These are phyloP conservation scores for Oncorhynchus gorbuscha DNA, from an alignment of 2,113 vertebrate species.

Conservation along the genomic window DNA sequence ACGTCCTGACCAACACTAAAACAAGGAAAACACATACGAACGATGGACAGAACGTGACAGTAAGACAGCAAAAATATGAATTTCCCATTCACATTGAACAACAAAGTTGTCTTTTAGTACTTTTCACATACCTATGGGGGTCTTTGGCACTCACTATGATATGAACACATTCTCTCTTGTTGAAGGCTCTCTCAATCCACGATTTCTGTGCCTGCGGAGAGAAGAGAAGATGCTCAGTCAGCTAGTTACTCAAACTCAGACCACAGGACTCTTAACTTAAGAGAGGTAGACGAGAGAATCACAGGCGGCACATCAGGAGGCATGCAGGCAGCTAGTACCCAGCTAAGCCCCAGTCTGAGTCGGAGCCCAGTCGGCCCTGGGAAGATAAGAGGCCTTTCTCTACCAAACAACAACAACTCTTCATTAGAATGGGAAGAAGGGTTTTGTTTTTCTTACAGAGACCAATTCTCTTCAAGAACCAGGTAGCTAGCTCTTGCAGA, in stretches of 20 bases:
- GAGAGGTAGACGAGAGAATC: not conserved
- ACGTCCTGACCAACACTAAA: too few species aligned
- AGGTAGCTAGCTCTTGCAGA: too few species aligned
- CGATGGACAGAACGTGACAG: too few species aligned
- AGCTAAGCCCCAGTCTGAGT: not conserved
- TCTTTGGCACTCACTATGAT: constrained; percentile 99
- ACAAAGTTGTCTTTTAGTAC: too few species aligned
- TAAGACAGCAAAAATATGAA: too few species aligned
- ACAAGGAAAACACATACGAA: too few species aligned
- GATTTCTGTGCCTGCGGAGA: constrained; percentile 94
- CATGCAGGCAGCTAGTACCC: not conserved
- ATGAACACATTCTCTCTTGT: constrained; percentile 99
- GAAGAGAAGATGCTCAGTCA: constrained; percentile 12
- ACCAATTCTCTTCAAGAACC: not conserved
- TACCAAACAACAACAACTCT: not conserved
- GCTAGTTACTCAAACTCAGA: constrained; percentile 9
- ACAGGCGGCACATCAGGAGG: not conserved
- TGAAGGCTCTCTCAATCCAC: constrained; percentile 99
- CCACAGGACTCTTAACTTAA: constrained; percentile 14
- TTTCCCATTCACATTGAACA: too few species aligned
- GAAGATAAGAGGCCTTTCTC: too few species aligned
- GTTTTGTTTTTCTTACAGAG: not conserved
- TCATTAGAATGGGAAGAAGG: not conserved
- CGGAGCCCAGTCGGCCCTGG: not conserved
- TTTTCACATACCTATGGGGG: constrained; percentile 90